phyloP scores from a whole-genome alignment of 2,888 invertebrate genomes.

The Hylaea fasciaria region DNA sequence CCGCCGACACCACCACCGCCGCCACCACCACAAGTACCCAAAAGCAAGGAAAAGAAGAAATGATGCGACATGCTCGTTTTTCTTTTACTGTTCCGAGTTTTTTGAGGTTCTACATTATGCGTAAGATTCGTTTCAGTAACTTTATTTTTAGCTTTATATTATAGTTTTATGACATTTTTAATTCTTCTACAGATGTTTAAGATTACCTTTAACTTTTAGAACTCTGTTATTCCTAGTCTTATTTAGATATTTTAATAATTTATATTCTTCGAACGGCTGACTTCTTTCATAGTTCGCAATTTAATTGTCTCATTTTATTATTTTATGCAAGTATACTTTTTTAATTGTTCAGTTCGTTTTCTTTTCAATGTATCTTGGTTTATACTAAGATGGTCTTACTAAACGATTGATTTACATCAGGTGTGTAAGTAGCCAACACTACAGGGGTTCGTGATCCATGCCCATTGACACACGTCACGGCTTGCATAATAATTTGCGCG shows the following conservation, averaged over 20 bases:
- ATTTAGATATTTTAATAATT: no score
- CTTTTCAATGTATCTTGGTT: neutral
- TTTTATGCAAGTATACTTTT: neutral
- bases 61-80: neutral
- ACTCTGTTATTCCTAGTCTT: no score
- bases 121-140: no score
- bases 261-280: no score
- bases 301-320: neutral
- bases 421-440: slow-evolving; percentile 12
- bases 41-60: neutral
- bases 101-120: neutral
- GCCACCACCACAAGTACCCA: neutral
- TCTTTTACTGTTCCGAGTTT: neutral
- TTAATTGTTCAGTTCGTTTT: no score
- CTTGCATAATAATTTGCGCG: slow-evolving; percentile 39
- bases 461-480: slow-evolving; percentile 58
- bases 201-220: no score
- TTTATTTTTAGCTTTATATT: no score
- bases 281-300: no score
- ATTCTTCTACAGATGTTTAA: neutral
- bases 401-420: slow-evolving; percentile 6
- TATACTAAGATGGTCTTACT: neutral
- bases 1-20: neutral
- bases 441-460: slow-evolving; percentile 47
- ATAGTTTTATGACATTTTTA: neutral